Evolutionary conservation across 2,113 vertebrate species (phyloP).

Genomic region (Misgurnus anguillicaudatus): DNA sequence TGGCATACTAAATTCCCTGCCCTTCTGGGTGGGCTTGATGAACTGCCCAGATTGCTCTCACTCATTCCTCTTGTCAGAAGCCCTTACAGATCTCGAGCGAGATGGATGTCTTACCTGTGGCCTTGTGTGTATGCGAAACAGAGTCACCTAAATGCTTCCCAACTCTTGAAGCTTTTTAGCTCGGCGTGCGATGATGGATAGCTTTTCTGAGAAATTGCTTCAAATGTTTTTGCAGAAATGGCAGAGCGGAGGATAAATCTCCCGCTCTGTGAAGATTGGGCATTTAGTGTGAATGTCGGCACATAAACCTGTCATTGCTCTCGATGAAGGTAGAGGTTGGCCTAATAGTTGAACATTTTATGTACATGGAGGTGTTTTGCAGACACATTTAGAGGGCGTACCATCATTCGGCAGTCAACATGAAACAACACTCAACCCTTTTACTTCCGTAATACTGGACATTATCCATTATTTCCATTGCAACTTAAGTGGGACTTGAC

Average conservation of each 20-base stretch:
- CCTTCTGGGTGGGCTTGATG: slow-evolving; percentile 51
- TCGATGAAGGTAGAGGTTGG: not conserved
- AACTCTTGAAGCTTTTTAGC: slow-evolving; percentile 7
- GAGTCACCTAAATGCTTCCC: slow-evolving; percentile 18
- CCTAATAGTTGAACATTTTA: not conserved
- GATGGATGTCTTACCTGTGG: slow-evolving; percentile 48
- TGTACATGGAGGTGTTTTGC: not conserved
- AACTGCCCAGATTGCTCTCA: slow-evolving; percentile 42
- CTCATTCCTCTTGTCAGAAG: slow-evolving; percentile 54
- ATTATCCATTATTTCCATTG: no score
- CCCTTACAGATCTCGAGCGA: slow-evolving; percentile 44
- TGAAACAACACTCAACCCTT: slow-evolving; percentile 1
- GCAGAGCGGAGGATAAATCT: slow-evolving; percentile 12
- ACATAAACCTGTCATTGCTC: slow-evolving; percentile 16
- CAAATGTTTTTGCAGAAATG: slow-evolving; percentile 20
- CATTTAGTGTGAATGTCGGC: not conserved
- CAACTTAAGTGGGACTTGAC: no score
- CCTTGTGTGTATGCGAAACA: slow-evolving; percentile 6
- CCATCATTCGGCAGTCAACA: slow-evolving; percentile 11
- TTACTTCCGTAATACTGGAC: not conserved
- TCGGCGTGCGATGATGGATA: slow-evolving; percentile 8
- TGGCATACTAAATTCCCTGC: slow-evolving; percentile 54
- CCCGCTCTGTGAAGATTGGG: not conserved
- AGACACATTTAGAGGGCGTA: not conserved
- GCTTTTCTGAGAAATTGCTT: slow-evolving; percentile 14